Evolutionary conservation across 2,113 vertebrate species (phyloP).

Genomic region (Rhodinocichla rosea): DNA sequence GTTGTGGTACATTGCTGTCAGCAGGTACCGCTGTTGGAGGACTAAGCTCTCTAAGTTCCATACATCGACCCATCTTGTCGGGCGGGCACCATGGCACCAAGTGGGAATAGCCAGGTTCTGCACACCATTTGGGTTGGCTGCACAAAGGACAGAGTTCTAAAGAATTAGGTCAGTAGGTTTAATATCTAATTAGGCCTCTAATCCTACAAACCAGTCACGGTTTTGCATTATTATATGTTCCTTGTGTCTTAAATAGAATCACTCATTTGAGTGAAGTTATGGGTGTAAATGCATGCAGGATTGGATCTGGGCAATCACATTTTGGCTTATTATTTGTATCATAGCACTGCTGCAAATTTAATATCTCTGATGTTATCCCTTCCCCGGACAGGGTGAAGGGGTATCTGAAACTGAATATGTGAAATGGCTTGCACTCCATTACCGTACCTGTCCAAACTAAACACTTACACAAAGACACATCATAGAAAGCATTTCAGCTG

Average conservation of each 20-base stretch:
- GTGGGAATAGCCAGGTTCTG: background rate
- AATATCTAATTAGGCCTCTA: background rate
- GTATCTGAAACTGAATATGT: background rate
- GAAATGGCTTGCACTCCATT: background rate
- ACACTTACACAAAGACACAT: background rate
- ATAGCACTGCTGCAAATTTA: background rate
- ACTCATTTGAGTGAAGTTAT: background rate
- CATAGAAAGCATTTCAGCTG: background rate
- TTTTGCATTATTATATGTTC: background rate
- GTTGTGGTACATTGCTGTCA: background rate
- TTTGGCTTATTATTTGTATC: background rate
- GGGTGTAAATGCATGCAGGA: background rate
- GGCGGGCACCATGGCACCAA: accelerated
- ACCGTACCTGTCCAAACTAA: background rate
- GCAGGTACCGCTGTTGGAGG: background rate
- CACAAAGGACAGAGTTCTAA: background rate
- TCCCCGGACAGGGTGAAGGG: background rate
- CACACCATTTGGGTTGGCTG: accelerated
- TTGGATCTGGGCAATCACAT: background rate
- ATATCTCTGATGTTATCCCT: background rate
- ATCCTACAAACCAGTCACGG: background rate
- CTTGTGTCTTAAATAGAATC: background rate
- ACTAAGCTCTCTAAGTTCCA: background rate
- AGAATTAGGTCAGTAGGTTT: background rate
- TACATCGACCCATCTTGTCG: accelerated